These are phyloP conservation scores for Vollenhovia emeryi DNA, from an alignment of 1,140 invertebrate genomes.

Conservation along the genomic window DNA sequence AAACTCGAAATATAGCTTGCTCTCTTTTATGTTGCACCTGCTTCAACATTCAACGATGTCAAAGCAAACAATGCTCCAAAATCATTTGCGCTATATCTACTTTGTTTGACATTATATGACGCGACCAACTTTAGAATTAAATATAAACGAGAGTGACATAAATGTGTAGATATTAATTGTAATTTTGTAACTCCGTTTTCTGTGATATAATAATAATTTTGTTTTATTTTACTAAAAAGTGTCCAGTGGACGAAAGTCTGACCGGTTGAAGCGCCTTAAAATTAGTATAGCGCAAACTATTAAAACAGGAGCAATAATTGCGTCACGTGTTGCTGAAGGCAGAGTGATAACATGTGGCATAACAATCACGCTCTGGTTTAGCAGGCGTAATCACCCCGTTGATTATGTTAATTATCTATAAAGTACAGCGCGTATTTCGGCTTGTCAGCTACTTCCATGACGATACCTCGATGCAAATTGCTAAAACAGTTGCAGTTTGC, in stretches of 20 bases:
- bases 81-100: conserved; percentile 6
- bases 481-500: neutral
- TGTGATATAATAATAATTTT: neutral
- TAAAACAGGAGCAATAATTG: conserved; percentile 39
- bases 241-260: neutral
- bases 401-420: conserved; percentile 54
- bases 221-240: conserved; percentile 14
- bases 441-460: conserved; percentile 1
- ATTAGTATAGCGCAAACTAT: conserved; percentile 24
- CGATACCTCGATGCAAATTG: neutral
- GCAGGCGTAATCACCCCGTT: conserved; percentile 46
- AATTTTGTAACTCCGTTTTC: neutral
- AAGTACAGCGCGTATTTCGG: conserved; percentile 40
- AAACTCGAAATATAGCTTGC: conserved; percentile 28
- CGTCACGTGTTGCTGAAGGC: conserved; percentile 44
- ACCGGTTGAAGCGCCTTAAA: neutral
- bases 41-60: conserved; percentile 25
- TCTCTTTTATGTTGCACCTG: conserved; percentile 26
- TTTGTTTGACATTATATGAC: neutral
- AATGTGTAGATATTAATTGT: neutral
- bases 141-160: neutral
- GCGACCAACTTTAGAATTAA: neutral
- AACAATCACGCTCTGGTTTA: conserved; percentile 41
- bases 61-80: conserved; percentile 11
- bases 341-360: conserved; percentile 47